These are phyloP conservation scores for Parochlus steinenii DNA, from an alignment of 2,888 invertebrate genomes.

Conservation along the genomic window DNA sequence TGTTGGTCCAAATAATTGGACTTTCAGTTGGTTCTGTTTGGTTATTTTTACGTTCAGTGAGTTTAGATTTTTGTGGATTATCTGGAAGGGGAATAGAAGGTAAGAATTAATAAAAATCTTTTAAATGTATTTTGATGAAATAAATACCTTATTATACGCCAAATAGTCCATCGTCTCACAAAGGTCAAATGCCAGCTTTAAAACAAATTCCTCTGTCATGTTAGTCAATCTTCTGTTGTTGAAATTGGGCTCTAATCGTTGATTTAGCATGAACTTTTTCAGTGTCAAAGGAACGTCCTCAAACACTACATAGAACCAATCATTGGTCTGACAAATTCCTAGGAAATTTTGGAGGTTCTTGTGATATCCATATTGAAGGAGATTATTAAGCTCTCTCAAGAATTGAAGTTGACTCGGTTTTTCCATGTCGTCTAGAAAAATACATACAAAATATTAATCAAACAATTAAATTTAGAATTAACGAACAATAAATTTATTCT, in stretches of 20 bases:
- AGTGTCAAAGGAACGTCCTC: conserved; percentile 50
- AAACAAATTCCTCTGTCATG: conserved; percentile 41
- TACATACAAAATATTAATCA: background rate
- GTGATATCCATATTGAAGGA: conserved; percentile 51
- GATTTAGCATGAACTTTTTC: conserved; percentile 51
- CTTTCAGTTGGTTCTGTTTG: conserved; percentile 48
- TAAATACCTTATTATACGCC: conserved; percentile 36
- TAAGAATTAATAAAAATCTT: background rate
- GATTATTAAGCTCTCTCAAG: conserved; percentile 52
- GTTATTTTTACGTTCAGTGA: conserved; percentile 53
- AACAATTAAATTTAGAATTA: too few relatives aligned
- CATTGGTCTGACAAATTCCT: conserved; percentile 64
- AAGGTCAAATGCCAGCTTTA: conserved; percentile 49
- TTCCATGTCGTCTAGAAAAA: conserved; percentile 30
- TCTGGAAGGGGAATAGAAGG: conserved; percentile 24
- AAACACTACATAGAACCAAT: conserved; percentile 54
- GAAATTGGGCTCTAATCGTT: conserved; percentile 34
- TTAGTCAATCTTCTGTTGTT: conserved; percentile 39
- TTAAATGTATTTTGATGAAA: background rate
- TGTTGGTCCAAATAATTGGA: conserved; percentile 58
- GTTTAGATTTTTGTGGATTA: conserved; percentile 56
- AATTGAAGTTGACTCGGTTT: conserved; percentile 32
- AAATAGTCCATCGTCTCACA: conserved; percentile 56
- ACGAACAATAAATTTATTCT: too few relatives aligned
- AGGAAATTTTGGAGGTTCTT: conserved; percentile 55